phyloP scores from a whole-genome alignment of 2,888 invertebrate species.

The Mythimna impura region DNA sequence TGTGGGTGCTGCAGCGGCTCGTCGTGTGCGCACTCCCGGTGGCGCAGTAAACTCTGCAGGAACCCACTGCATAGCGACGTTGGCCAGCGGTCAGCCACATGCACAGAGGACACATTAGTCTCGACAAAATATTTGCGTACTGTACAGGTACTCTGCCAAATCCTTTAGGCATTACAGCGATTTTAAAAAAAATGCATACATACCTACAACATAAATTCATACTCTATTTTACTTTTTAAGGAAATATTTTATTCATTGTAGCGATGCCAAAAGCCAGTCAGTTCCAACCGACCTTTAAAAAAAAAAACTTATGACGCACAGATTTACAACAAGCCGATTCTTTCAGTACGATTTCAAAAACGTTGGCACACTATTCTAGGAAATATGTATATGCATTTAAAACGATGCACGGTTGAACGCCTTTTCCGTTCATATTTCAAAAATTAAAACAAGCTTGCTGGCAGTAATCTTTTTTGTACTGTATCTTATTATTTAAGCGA shows the following conservation, averaged over 20 bases:
- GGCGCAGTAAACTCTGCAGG: too few species aligned
- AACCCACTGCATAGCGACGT: too few species aligned
- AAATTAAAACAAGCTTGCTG: slow-evolving; percentile 18
- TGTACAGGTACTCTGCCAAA: too few species aligned
- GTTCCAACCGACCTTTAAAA: slow-evolving; percentile 35
- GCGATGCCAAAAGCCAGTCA: slow-evolving; percentile 46
- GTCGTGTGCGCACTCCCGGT: too few species aligned
- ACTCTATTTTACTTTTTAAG: slow-evolving; percentile 21
- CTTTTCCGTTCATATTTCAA: slow-evolving; percentile 18
- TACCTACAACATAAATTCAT: slow-evolving; percentile 10
- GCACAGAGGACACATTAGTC: too few species aligned
- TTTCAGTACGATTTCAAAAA: slow-evolving; percentile 34
- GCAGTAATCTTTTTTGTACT: slow-evolving; percentile 12
- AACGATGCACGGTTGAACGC: slow-evolving; percentile 23
- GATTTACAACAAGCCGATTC: slow-evolving; percentile 53
- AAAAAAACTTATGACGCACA: slow-evolving; percentile 36
- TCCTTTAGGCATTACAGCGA: neutral
- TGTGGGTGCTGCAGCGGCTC: too few species aligned
- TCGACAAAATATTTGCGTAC: too few species aligned
- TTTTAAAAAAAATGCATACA: neutral
- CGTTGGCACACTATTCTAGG: slow-evolving; percentile 40
- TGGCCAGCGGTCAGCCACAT: too few species aligned
- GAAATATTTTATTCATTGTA: slow-evolving; percentile 43
- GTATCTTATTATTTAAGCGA: neutral
- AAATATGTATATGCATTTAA: slow-evolving; percentile 39